Evolutionary conservation across 2,113 vertebrate species (phyloP).

Genomic region (Zosterops japonicus): DNA sequence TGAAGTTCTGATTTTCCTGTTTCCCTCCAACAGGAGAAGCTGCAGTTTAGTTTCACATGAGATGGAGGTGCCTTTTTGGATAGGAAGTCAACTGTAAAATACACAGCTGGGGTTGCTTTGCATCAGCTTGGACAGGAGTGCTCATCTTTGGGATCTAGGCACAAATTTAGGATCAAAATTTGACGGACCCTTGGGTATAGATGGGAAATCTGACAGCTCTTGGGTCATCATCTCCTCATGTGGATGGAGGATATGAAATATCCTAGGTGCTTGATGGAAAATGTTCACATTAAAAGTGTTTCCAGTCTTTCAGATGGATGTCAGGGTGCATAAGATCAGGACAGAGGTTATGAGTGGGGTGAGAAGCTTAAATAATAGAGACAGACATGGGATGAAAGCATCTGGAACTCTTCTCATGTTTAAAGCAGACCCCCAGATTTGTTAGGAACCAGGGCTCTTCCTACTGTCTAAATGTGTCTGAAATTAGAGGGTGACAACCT

Average conservation of each 20-base stretch:
- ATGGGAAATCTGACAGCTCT: neutral
- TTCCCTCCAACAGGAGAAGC: neutral
- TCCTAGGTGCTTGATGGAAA: neutral
- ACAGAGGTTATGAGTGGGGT: neutral
- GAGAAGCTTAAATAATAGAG: neutral
- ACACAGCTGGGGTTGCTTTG: neutral
- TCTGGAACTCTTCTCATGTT: neutral
- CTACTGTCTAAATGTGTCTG: neutral
- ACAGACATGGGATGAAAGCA: neutral
- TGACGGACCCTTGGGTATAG: neutral
- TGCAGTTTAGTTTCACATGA: neutral
- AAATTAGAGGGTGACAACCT: neutral
- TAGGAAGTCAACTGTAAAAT: neutral
- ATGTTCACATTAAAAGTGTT: neutral
- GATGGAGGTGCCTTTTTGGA: neutral
- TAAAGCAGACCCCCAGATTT: neutral
- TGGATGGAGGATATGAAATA: neutral
- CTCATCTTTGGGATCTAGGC: neutral
- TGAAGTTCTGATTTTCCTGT: neutral
- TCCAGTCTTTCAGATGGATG: neutral
- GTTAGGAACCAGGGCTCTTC: neutral
- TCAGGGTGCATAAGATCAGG: neutral
- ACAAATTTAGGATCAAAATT: neutral
- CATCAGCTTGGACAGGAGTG: neutral
- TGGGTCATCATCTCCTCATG: neutral